Percentiles rank a stretch among this genome's conserved stretches.
Evolutionary conservation across 2,797 vertebrate genomes (phyloP).

Genomic region (Dendrocincla fuliginosa): DNA sequence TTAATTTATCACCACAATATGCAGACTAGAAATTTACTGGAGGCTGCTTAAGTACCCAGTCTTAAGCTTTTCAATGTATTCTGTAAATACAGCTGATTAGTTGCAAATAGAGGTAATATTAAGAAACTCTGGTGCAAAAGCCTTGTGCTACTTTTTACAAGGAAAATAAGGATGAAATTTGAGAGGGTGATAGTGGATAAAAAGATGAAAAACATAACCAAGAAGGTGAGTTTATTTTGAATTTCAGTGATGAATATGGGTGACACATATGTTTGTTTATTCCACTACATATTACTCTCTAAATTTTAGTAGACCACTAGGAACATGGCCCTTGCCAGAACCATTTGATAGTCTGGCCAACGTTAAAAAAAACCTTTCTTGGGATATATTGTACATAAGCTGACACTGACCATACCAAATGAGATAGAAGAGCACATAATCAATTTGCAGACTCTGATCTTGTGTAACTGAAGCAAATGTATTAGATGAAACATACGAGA

Average conservation of each 20-base stretch:
- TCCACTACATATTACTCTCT: not conserved
- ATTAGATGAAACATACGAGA: not conserved
- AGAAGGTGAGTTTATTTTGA: not conserved
- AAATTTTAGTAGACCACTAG: not conserved
- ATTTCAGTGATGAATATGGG: not conserved
- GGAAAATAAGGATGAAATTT: not conserved
- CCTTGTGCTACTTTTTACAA: not conserved
- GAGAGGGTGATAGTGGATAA: not conserved
- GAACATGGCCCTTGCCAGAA: not conserved
- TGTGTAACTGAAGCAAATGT: not conserved
- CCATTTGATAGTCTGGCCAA: not conserved
- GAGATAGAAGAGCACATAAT: not conserved
- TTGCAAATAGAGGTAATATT: conserved; percentile 11
- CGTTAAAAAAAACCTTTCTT: not conserved
- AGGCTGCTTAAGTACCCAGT: conserved; percentile 11
- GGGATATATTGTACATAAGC: not conserved
- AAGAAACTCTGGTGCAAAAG: not conserved
- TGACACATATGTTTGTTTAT: not conserved
- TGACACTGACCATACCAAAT: not conserved
- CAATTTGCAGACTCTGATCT: not conserved
- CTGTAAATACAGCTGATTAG: not conserved
- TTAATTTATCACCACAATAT: conserved; percentile 36
- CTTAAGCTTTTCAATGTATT: conserved; percentile 28
- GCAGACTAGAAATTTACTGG: conserved; percentile 53
- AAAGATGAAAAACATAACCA: not conserved